These are phyloP conservation scores for Butorides virescens DNA, from an alignment of 2,113 vertebrate genomes.

Conservation along the genomic window DNA sequence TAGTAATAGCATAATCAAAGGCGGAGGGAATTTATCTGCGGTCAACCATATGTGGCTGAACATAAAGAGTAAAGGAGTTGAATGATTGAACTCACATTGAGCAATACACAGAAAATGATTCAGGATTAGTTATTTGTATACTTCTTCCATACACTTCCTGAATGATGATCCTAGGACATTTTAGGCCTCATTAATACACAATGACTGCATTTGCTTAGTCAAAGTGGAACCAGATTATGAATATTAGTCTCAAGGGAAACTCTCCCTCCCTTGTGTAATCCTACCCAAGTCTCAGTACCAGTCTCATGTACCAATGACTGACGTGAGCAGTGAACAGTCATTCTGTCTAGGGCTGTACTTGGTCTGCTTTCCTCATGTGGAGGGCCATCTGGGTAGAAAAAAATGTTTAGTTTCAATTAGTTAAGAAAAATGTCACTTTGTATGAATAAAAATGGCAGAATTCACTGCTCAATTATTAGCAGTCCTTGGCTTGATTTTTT, in stretches of 20 bases:
- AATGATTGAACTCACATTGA: background rate
- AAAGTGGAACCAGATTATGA: background rate
- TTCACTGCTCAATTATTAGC: background rate
- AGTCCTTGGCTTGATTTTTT: background rate
- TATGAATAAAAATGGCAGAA: background rate
- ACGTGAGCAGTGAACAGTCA: background rate
- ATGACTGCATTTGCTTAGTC: background rate
- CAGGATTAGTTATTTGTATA: background rate
- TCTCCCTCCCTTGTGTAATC: background rate
- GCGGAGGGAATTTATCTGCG: background rate
- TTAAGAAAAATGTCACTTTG: background rate
- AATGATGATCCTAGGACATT: background rate
- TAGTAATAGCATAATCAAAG: background rate
- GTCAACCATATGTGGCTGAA: background rate
- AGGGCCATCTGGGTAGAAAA: background rate
- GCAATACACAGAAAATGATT: background rate
- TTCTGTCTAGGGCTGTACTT: background rate
- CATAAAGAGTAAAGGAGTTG: background rate
- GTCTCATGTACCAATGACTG: background rate
- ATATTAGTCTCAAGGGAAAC: background rate
- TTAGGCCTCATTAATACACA: background rate
- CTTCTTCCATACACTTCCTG: background rate
- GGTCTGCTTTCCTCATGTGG: background rate
- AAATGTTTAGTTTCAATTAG: background rate
- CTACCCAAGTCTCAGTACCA: background rate